These are phyloP conservation scores for Brienomyrus longianalis DNA, from an alignment of 2,113 vertebrate species.

Conservation along the genomic window DNA sequence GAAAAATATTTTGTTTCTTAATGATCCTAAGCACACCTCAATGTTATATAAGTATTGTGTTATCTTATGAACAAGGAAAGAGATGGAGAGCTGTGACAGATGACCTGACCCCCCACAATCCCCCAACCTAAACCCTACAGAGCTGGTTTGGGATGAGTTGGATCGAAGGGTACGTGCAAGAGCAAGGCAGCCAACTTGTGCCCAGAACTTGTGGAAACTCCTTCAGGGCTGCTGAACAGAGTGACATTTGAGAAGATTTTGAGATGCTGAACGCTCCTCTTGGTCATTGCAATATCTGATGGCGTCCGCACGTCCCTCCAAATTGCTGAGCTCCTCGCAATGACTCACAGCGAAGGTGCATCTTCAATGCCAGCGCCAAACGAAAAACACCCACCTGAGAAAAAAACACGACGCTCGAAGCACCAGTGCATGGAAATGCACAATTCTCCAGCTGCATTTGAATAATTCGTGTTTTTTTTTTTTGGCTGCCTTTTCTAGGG, in stretches of 20 bases:
- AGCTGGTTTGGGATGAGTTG: no score
- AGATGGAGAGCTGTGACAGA: neutral
- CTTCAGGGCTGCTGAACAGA: neutral
- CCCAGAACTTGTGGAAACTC: neutral
- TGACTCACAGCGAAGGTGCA: neutral
- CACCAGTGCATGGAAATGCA: neutral
- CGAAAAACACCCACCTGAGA: neutral
- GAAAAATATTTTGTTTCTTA: neutral
- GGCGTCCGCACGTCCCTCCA: neutral
- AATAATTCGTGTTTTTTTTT: neutral
- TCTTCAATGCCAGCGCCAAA: neutral
- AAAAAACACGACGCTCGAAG: neutral
- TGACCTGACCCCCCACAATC: neutral
- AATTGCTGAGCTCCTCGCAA: neutral
- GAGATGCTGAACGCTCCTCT: neutral
- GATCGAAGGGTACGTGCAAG: neutral
- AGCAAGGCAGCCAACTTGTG: neutral
- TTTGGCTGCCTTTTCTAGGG: neutral
- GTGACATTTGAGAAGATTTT: neutral
- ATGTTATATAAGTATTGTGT: neutral
- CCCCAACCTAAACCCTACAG: no score
- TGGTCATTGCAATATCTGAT: neutral
- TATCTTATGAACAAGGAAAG: neutral
- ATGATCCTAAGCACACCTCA: neutral
- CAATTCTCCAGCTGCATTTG: neutral